Evolutionary conservation across 2,113 vertebrate genomes (phyloP), one percentile per base, ranked within the genome.

Genomic region (Thunnus thynnus): DNA sequence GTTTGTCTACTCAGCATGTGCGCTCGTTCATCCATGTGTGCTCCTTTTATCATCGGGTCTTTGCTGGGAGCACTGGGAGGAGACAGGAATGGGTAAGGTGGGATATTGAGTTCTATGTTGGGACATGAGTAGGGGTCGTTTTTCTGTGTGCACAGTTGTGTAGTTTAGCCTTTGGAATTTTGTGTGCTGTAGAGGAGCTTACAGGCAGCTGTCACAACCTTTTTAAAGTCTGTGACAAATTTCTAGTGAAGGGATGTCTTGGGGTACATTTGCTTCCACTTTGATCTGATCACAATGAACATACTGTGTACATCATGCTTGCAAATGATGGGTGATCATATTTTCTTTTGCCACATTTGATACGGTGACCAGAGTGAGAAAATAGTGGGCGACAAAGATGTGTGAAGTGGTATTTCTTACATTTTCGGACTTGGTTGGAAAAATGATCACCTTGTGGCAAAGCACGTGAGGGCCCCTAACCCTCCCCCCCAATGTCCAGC

Each of bases 141-240:
- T 67, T n/a, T 41, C 16, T 48, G 17, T 41, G 30, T 62, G 32
- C 41, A 17, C 58, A 48, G 16, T 10, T 51, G 74, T 54, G 48
- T 63, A 18, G 60, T 65, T 46, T 13, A 67, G 47, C 46, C 70
- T 67, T 70, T 73, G 61, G 68, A 76, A 75, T 86, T 48, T 55
- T 20, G 20, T 22, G 36, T 17, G 46, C 2, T 74, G 46, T 56
- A 61, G 76, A 72, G 54, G 25, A 55, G 62, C 56, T 85, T 78
- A 44, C 50, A 72, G 70, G 56, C 76, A 78, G 73, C 77, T 81
- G 73, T 72, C 72, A 25, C 32, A 68, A 41, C 48, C 50, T 51
- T 76, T 73, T 83, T 55, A 79, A 72, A 78, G 70, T 61, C 47
- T 32, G 20, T 65, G 74, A 64, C 14, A 50, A 30, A 67, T 67